Percentiles rank a stretch among this genome's conserved stretches.
Evolutionary conservation across 1,140 invertebrate species (phyloP).

Genomic region (Papilio xuthus): DNA sequence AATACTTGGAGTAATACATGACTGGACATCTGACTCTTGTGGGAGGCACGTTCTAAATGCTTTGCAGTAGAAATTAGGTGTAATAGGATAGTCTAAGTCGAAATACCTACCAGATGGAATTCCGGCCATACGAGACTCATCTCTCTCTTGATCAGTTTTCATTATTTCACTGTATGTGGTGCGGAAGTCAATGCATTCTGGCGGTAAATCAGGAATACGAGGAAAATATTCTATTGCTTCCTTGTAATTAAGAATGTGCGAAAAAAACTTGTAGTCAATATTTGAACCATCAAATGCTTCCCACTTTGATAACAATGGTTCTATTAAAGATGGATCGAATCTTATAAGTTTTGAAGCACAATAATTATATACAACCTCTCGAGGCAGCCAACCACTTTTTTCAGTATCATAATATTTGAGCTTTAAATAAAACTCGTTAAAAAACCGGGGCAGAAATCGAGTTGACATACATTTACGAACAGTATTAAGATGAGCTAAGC

Average conservation of each 20-base stretch:
- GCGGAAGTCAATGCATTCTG: slow-evolving; percentile 62
- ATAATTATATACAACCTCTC: slow-evolving; percentile 60
- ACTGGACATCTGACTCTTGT: slow-evolving; percentile 69
- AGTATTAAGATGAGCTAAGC: slow-evolving; percentile 75
- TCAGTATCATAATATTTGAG: slow-evolving; percentile 75
- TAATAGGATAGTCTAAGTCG: slow-evolving; percentile 66
- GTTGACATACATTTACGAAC: slow-evolving; percentile 69
- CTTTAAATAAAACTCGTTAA: slow-evolving; percentile 68
- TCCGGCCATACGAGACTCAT: slow-evolving; percentile 58
- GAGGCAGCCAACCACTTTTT: slow-evolving; percentile 64
- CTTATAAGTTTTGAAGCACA: slow-evolving; percentile 64
- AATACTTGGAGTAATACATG: slow-evolving; percentile 64
- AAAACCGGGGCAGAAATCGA: slow-evolving; percentile 66
- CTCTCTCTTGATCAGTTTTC: slow-evolving; percentile 54
- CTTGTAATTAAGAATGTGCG: slow-evolving; percentile 66
- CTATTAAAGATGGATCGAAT: slow-evolving; percentile 66
- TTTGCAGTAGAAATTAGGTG: slow-evolving; percentile 60
- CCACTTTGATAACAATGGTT: slow-evolving; percentile 67
- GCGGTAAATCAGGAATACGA: slow-evolving; percentile 61
- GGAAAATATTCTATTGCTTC: slow-evolving; percentile 65
- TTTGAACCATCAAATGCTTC: slow-evolving; percentile 61
- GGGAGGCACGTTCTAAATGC: slow-evolving; percentile 65
- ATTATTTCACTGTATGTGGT: slow-evolving; percentile 75
- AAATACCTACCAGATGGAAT: slow-evolving; percentile 72
- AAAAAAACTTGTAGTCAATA: slow-evolving; percentile 72